Conservation (phyloP, 2,888 invertebrate genomes). For the Drosophila anomalipes region DNA sequence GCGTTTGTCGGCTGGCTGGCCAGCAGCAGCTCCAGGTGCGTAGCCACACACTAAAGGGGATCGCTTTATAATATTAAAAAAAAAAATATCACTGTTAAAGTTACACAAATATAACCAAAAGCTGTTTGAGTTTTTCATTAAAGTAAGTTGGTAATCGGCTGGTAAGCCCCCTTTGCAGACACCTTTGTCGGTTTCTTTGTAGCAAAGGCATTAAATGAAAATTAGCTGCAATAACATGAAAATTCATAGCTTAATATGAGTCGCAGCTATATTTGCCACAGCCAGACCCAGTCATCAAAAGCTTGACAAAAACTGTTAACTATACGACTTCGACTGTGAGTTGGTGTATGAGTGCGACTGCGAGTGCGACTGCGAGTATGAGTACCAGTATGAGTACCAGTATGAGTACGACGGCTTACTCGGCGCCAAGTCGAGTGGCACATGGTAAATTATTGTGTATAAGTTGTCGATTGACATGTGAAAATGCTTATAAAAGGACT, state of each 20-base stretch:
- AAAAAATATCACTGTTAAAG: background rate
- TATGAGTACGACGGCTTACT: slow-evolving; percentile 28
- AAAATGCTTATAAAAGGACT: slow-evolving; percentile 75
- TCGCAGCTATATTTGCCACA: slow-evolving; percentile 42
- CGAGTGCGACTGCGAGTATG: slow-evolving; percentile 1
- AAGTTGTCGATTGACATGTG: slow-evolving; percentile 73
- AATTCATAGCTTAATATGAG: slow-evolving; percentile 77
- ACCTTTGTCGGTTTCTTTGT: slow-evolving; percentile 19
- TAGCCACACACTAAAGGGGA: background rate
- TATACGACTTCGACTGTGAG: slow-evolving; percentile 17
- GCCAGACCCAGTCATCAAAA: slow-evolving; percentile 29
- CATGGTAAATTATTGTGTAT: slow-evolving; percentile 60
- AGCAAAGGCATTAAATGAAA: slow-evolving; percentile 64
- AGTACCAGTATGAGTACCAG: background rate
- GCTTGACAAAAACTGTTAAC: slow-evolving; percentile 55
- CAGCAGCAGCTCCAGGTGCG: slow-evolving; percentile 22
- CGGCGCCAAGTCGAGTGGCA: slow-evolving; percentile 32
- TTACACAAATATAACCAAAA: background rate
- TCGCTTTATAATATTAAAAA: background rate
- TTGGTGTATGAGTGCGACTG: background rate
- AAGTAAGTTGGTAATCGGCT: too few relatives aligned
- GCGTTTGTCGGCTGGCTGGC: slow-evolving; percentile 36
- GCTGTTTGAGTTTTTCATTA: background rate
- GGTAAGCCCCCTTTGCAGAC: background rate
- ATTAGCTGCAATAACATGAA: slow-evolving; percentile 80